Evolutionary conservation across 2,797 vertebrate species (phyloP).

Genomic region (Rhodeus uyekii): DNA sequence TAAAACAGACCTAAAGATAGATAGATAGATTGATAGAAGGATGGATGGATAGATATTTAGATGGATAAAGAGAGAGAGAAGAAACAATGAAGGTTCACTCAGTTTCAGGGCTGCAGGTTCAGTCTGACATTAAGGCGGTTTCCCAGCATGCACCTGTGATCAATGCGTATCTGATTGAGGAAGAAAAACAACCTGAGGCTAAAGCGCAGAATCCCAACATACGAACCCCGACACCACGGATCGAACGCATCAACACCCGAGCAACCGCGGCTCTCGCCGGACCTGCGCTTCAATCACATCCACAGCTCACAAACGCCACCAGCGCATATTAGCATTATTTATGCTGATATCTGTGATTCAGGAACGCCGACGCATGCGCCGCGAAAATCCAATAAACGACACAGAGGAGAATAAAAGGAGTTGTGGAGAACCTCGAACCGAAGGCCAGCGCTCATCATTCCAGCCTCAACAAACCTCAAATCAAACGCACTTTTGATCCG

Average conservation of each 20-base stretch:
- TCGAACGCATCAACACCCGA: no score
- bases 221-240: no score
- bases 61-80: neutral
- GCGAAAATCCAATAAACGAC: neutral
- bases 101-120: neutral
- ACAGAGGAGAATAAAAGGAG: neutral
- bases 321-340: no score
- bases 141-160: constrained; percentile 2
- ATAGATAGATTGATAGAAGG: neutral
- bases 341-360: no score
- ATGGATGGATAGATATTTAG: neutral
- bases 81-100: no score
- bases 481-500: constrained; percentile 62
- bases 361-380: no score
- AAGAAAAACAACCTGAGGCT: constrained; percentile 40
- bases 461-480: constrained; percentile 55
- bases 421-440: neutral
- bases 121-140: neutral
- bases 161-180: constrained; percentile 4
- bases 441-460: neutral
- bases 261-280: no score
- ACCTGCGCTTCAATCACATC: no score
- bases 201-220: neutral
- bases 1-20: neutral
- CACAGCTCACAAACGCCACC: no score